Evolutionary conservation across 2,797 vertebrate species (phyloP), one percentile per base, ranked within the genome.

Genomic region (Dallia pectoralis): DNA sequence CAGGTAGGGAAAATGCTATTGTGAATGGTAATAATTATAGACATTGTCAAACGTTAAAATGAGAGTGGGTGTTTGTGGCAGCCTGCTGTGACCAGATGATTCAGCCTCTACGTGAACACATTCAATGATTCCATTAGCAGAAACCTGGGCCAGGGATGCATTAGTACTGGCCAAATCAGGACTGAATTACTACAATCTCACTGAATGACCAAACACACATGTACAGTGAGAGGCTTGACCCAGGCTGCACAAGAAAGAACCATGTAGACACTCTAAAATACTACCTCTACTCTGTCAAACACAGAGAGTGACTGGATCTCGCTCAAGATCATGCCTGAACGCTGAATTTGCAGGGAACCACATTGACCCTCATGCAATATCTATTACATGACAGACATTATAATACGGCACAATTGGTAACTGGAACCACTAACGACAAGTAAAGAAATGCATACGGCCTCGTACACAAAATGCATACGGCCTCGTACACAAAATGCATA

Each of bases 71-170:
- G 27, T 63, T 14, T 9, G 53, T 62, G 22, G 16, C 33, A 25
- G 19, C 32, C 59, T 77, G 61, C 32, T 72, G 53, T 22, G 53
- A 14, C 9, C 11, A 59, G 53, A 77, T 74, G 77, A 83, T 66
- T 85, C 77, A 76, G 82, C 66, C 69, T 74, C 62, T 66, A 76
- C n/a, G 22, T 49, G 53, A 51, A 47, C 53, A 32, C 44, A 62
- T 84, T 81, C 81, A 74, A 74, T 16, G 33, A 75, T 69, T 86
- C 82, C 84, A 88, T 87, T 85, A 85, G 83, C 36, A 44, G 80
- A 82, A 5, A 82, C 76, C 81, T 76, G 77, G 85, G 74, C 83
- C 78, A 86, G 79, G 81, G 75, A 66, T 85, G 82, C 79, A 80
- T 87, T 85, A 86, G 82, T 48, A 33, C 72, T 7, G 75, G 74